Conservation (phyloP, 2,797 vertebrate species). For the Anolis apletophallus region DNA sequence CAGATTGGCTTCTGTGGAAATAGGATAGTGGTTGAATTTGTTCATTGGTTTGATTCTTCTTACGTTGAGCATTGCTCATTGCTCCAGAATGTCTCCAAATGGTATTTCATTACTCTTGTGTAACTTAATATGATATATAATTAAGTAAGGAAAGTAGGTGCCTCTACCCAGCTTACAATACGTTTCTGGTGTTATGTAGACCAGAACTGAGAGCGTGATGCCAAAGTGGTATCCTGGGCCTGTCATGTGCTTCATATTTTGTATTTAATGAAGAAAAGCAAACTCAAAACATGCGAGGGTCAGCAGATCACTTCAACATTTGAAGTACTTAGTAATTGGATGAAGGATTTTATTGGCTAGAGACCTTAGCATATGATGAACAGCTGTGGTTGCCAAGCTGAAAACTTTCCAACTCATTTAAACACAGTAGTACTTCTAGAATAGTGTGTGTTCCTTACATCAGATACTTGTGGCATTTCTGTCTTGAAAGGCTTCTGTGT, state of each 20-base stretch:
- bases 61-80: background rate
- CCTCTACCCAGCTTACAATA: background rate
- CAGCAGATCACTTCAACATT: conserved; percentile 10
- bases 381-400: background rate
- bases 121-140: background rate
- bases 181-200: background rate
- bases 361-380: conserved; percentile 17
- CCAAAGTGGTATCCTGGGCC: background rate
- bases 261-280: conserved; percentile 9
- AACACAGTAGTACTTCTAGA: conserved; percentile 18
- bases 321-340: conserved; percentile 8
- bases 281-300: conserved; percentile 9
- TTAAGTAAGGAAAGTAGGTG: background rate
- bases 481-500: background rate
- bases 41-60: background rate
- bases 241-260: background rate
- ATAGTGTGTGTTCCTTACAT: background rate
- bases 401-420: conserved; percentile 15
- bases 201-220: background rate
- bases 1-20: background rate
- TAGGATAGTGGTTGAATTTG: background rate
- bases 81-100: background rate
- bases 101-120: background rate
- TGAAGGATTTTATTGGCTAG: conserved; percentile 11
- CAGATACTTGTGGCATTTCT: background rate